These are phyloP conservation scores for Glossosoma conforme DNA, from an alignment of 1,140 invertebrate species.

Conservation along the genomic window DNA sequence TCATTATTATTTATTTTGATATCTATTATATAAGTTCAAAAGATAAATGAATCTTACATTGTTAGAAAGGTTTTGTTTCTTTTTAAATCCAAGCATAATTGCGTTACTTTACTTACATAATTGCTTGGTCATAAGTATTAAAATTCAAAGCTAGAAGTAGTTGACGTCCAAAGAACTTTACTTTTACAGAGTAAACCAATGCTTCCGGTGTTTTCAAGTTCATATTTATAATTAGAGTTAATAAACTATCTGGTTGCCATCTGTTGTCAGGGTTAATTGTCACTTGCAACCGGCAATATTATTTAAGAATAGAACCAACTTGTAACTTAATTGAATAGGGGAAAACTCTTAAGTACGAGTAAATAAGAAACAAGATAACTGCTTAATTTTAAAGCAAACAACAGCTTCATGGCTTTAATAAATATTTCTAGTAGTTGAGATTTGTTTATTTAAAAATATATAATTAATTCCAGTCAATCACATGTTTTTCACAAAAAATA, in stretches of 20 bases:
- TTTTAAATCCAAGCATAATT: too few species aligned
- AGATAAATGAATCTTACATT: not conserved
- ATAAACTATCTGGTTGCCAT: slow-evolving; percentile 19
- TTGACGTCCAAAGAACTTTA: not conserved
- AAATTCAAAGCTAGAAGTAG: not conserved
- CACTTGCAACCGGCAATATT: slow-evolving; percentile 23
- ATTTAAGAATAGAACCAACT: slow-evolving; percentile 14
- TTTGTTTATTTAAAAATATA: too few species aligned
- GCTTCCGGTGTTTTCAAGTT: not conserved
- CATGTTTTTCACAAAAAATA: too few species aligned
- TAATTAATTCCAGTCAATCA: too few species aligned
- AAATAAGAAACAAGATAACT: too few species aligned
- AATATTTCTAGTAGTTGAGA: too few species aligned
- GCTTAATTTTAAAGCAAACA: too few species aligned
- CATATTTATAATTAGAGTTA: slow-evolving; percentile 12
- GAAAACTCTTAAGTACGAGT: not conserved
- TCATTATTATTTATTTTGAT: not conserved
- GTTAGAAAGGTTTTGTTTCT: not conserved
- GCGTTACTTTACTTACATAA: too few species aligned
- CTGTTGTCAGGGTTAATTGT: slow-evolving; percentile 21
- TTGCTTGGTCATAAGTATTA: too few species aligned
- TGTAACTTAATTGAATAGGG: slow-evolving; percentile 7
- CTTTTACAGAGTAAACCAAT: not conserved
- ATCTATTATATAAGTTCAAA: not conserved
- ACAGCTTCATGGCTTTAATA: too few species aligned